Percentiles rank a stretch among this genome's conserved stretches.
These are phyloP conservation scores for Phanerotoma sp. DNA, from an alignment of 2,888 invertebrate genomes.

Conservation along the genomic window DNA sequence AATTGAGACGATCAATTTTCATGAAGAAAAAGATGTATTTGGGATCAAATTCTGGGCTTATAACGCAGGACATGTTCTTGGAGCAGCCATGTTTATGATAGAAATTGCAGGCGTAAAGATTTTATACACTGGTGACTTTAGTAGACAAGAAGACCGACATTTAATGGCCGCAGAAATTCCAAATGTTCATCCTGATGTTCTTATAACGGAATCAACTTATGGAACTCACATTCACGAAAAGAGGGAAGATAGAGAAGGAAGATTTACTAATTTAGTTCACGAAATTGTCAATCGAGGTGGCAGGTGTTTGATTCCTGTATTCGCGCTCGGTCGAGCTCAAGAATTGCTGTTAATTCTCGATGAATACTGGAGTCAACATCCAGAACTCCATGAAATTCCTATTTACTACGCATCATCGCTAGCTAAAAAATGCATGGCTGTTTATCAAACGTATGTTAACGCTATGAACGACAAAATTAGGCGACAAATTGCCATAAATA, in stretches of 20 bases:
- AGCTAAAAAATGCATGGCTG: slow-evolving; percentile 99
- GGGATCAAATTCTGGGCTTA: slow-evolving; percentile 99
- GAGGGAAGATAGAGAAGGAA: slow-evolving; percentile 90
- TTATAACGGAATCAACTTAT: slow-evolving; percentile 98
- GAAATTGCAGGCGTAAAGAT: slow-evolving; percentile 97
- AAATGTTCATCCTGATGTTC: slow-evolving; percentile 90
- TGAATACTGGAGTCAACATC: slow-evolving; percentile 97
- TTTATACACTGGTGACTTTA: slow-evolving; percentile 98
- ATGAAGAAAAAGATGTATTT: slow-evolving; percentile 95
- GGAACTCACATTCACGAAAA: slow-evolving; percentile 99
- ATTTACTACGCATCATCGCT: slow-evolving; percentile 99
- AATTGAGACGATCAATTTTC: slow-evolving; percentile 97
- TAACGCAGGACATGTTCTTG: slow-evolving; percentile 97
- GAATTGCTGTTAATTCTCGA: slow-evolving; percentile 91
- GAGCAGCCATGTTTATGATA: slow-evolving; percentile 99
- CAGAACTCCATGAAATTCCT: slow-evolving; percentile 96
- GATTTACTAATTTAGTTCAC: slow-evolving; percentile 91
- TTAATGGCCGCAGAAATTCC: slow-evolving; percentile 99
- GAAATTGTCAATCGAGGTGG: slow-evolving; percentile 98
- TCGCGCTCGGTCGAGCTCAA: slow-evolving; percentile 96
- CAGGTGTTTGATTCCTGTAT: slow-evolving; percentile 96
- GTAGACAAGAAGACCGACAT: slow-evolving; percentile 97
- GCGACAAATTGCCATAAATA: slow-evolving; percentile 94
- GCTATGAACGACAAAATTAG: slow-evolving; percentile 99
- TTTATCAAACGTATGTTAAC: slow-evolving; percentile 99